Conservation (phyloP, 2,113 vertebrate species). For the Neomonachus schauinslandi region DNA sequence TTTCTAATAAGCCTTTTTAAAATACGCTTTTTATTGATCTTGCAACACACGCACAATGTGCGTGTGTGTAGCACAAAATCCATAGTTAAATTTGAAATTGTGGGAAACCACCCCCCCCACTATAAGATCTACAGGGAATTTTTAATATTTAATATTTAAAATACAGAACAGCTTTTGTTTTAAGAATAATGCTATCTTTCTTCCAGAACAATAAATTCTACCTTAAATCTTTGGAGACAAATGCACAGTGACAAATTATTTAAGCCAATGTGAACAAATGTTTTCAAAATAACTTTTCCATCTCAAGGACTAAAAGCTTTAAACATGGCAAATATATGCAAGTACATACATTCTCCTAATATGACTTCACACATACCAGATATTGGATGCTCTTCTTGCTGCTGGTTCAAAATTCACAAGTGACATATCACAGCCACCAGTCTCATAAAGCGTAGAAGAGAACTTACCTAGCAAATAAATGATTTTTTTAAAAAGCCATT, state of each 20-base stretch:
- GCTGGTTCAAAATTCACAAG: slow-evolving; percentile 98
- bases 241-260: slow-evolving; percentile 23
- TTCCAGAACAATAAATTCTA: slow-evolving; percentile 30
- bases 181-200: slow-evolving; percentile 26
- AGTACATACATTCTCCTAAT: slow-evolving; percentile 72
- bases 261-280: neutral
- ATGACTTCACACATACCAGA: slow-evolving; percentile 92
- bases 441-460: slow-evolving; percentile 96
- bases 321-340: slow-evolving; percentile 59
- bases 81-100: slow-evolving; percentile 20
- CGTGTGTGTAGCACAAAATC: neutral
- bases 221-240: slow-evolving; percentile 25
- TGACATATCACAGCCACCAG: slow-evolving; percentile 96
- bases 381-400: slow-evolving; percentile 97
- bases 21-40: neutral
- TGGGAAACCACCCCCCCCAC: neutral
- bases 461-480: slow-evolving; percentile 93
- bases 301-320: slow-evolving; percentile 15
- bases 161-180: slow-evolving; percentile 17
- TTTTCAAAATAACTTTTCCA: slow-evolving; percentile 50
- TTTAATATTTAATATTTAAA: slow-evolving; percentile 23
- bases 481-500: slow-evolving; percentile 72
- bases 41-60: neutral
- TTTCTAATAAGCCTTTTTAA: slow-evolving; percentile 16
- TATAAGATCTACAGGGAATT: neutral